A percentile compares a stretch with the other conserved stretches of the same genome.
Evolutionary conservation across 2,888 invertebrate genomes (phyloP).

Genomic region (Dexiosoma caninum): DNA sequence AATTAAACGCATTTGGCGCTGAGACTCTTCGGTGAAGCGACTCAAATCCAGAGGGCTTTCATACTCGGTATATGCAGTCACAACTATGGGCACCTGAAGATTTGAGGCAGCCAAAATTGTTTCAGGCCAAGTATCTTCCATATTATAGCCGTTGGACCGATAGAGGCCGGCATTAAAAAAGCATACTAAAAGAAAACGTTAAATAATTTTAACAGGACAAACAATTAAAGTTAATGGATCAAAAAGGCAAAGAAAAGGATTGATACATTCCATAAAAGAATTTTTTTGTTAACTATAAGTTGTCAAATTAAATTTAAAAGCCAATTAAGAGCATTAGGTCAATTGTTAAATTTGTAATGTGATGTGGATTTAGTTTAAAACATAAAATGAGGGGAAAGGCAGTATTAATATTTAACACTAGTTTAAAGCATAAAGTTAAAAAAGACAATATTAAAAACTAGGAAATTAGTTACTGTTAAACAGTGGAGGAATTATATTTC

Average conservation of each 20-base stretch:
- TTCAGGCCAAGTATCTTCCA: conserved; percentile 83
- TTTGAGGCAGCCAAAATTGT: conserved; percentile 81
- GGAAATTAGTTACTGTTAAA: too few species aligned
- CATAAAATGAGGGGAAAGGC: too few species aligned
- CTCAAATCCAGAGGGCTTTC: conserved; percentile 83
- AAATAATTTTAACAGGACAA: background rate
- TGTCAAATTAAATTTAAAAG: too few species aligned
- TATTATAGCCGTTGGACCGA: conserved; percentile 82
- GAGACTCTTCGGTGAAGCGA: conserved; percentile 80
- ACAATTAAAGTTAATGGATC: background rate
- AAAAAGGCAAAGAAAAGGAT: background rate
- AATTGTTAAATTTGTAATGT: too few species aligned
- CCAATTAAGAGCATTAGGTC: too few species aligned
- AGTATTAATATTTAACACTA: too few species aligned
- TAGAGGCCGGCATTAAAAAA: conserved; percentile 86
- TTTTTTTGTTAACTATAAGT: background rate
- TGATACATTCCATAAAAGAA: background rate
- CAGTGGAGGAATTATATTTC: too few species aligned
- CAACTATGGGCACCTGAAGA: conserved; percentile 80
- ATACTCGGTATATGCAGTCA: conserved; percentile 84
- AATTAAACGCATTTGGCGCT: conserved; percentile 79
- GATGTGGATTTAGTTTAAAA: too few species aligned
- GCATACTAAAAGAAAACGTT: conserved; percentile 79
- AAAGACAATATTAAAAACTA: background rate
- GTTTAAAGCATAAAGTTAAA: too few species aligned